Conservation (phyloP, 2,888 invertebrate species). For the Desoria tigrina region DNA sequence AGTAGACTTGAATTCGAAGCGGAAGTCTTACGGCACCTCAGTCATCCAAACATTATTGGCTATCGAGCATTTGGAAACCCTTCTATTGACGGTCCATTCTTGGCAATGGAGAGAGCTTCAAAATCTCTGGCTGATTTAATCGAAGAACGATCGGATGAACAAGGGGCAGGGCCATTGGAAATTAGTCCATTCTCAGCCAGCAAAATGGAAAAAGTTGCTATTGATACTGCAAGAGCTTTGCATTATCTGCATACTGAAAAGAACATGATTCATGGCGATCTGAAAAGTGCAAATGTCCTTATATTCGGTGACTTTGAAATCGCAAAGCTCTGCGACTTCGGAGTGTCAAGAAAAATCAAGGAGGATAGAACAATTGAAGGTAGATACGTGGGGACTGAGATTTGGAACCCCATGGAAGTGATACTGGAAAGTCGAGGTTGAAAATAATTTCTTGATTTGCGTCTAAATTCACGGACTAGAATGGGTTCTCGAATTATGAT, state of each 20-base stretch:
- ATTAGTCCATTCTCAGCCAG: constrained; percentile 64
- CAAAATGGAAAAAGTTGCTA: constrained; percentile 64
- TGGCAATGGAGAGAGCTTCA: constrained; percentile 79
- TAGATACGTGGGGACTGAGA: constrained; percentile 71
- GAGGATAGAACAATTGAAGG: constrained; percentile 66
- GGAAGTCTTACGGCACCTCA: constrained; percentile 67
- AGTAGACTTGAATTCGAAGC: constrained; percentile 65
- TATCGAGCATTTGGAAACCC: constrained; percentile 65
- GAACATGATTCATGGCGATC: constrained; percentile 74
- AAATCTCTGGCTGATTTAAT: constrained; percentile 73
- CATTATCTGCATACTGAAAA: constrained; percentile 74
- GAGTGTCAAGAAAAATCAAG: constrained; percentile 72
- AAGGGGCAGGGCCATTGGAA: constrained; percentile 54
- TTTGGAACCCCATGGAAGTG: constrained; percentile 80
- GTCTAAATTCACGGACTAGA: too few species aligned
- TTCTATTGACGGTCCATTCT: constrained; percentile 56
- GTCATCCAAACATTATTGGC: constrained; percentile 81
- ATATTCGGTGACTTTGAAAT: constrained; percentile 69
- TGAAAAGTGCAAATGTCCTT: constrained; percentile 79
- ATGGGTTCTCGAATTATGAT: too few species aligned
- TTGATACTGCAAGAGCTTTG: constrained; percentile 70
- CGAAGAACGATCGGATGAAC: constrained; percentile 61
- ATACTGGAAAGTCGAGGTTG: constrained; percentile 55
- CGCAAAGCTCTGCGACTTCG: constrained; percentile 82
- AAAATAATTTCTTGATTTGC: too few species aligned